Evolutionary conservation across 1,140 invertebrate species (phyloP).

Genomic region (Oscheius sp.): DNA sequence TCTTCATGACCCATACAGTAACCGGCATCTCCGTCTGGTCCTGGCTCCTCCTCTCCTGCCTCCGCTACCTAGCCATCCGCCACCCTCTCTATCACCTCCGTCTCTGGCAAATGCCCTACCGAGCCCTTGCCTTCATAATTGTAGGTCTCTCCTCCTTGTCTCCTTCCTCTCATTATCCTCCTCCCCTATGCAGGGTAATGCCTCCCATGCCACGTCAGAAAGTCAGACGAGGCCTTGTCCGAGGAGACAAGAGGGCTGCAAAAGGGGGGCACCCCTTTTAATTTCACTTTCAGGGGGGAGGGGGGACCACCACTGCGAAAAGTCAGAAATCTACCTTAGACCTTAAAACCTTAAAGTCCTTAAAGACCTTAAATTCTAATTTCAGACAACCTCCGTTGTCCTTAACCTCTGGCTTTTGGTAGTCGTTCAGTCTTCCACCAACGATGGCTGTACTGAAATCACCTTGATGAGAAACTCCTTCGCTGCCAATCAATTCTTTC

Average conservation of each 20-base stretch:
- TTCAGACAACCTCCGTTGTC: constrained; percentile 11
- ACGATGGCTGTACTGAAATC: constrained; percentile 12
- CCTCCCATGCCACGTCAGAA: constrained; percentile 8
- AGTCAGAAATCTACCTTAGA: no score
- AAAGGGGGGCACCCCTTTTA: no score
- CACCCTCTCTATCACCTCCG: constrained; percentile 44
- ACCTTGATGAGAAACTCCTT: not conserved
- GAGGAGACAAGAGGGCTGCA: no score
- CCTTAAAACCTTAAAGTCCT: not conserved
- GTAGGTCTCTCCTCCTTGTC: constrained; percentile 19
- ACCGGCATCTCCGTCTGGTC: constrained; percentile 41
- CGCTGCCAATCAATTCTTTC: constrained; percentile 21
- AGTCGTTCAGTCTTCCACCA: constrained; percentile 28
- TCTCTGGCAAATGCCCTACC: constrained; percentile 42
- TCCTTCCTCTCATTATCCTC: not conserved
- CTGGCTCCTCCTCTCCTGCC: constrained; percentile 44
- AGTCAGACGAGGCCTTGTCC: no score
- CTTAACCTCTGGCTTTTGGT: constrained; percentile 39
- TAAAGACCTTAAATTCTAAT: not conserved
- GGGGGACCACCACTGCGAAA: no score
- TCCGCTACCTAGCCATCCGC: constrained; percentile 43
- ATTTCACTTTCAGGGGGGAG: no score
- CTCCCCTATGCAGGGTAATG: not conserved
- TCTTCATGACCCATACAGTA: constrained; percentile 40
- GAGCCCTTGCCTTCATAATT: constrained; percentile 33